Conservation (phyloP, 2,113 vertebrate species). For the Xenopus borealis region DNA sequence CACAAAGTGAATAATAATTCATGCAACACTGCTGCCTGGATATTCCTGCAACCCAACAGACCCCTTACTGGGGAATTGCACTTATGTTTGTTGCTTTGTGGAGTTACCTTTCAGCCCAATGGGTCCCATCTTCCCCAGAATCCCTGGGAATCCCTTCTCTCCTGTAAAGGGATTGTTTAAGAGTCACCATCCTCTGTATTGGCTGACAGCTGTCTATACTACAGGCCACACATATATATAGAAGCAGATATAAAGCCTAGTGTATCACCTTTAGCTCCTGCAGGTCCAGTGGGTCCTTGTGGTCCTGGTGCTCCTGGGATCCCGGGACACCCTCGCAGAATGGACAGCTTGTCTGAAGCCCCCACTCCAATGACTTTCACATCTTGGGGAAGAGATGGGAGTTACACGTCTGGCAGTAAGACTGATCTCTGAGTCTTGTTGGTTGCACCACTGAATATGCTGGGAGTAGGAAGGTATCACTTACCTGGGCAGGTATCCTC, state of each 20-base stretch:
- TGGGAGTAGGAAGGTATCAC: neutral
- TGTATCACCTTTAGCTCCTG: neutral
- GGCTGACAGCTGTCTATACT: neutral
- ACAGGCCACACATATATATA: too few species aligned
- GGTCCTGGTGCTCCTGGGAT: neutral
- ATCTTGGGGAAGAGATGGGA: neutral
- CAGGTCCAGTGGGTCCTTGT: slow-evolving; percentile 2
- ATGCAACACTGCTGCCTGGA: too few species aligned
- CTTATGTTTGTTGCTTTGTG: neutral
- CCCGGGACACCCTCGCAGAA: slow-evolving; percentile 11
- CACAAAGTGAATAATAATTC: neutral
- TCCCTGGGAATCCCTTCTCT: slow-evolving; percentile 17
- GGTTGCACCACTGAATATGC: too few species aligned
- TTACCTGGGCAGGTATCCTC: slow-evolving; percentile 18
- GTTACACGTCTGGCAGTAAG: neutral
- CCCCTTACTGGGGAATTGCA: too few species aligned
- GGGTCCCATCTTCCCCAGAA: slow-evolving; percentile 29
- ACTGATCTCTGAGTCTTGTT: neutral
- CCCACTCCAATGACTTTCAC: neutral
- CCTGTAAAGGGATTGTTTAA: slow-evolving; percentile 1
- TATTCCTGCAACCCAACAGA: too few species aligned
- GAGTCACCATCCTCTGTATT: neutral
- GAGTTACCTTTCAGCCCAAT: slow-evolving; percentile 14
- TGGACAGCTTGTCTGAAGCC: slow-evolving; percentile 4
- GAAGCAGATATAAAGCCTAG: too few species aligned